Percentiles rank a stretch among this genome's conserved stretches.
These are phyloP conservation scores for Seira ritae DNA, from an alignment of 2,888 invertebrate species.

Conservation along the genomic window DNA sequence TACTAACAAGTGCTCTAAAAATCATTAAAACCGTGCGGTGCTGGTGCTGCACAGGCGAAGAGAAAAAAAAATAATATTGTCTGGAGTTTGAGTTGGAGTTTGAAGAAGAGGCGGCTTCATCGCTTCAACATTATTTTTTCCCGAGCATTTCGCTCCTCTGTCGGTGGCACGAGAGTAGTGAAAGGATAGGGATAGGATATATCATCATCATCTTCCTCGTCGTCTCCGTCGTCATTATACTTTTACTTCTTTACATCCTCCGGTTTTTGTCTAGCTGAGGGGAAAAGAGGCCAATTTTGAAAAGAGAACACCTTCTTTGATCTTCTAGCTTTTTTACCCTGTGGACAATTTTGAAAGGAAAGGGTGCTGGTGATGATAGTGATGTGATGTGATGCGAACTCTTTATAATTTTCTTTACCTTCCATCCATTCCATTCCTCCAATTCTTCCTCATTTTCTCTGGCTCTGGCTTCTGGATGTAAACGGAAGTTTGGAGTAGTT, in stretches of 20 bases:
- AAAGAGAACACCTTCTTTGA: conserved; percentile 49
- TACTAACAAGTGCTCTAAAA: not conserved
- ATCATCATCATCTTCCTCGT: conserved; percentile 25
- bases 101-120: too few species aligned
- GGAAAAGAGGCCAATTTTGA: conserved; percentile 58
- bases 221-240: not conserved
- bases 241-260: not conserved
- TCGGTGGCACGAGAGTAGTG: not conserved
- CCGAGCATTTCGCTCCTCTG: not conserved
- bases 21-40: not conserved
- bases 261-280: conserved; percentile 48
- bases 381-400: conserved; percentile 3
- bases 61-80: not conserved
- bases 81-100: not conserved
- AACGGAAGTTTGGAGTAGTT: conserved; percentile 25
- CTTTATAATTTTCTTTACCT: not conserved
- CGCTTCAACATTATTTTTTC: too few species aligned
- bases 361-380: conserved; percentile 27
- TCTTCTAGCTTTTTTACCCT: conserved; percentile 47
- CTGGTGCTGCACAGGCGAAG: too few species aligned
- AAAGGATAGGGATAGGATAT: not conserved
- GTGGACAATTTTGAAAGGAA: conserved; percentile 49
- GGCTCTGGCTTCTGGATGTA: not conserved
- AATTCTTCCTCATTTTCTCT: not conserved
- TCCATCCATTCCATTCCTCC: not conserved